Evolutionary conservation across 2,113 vertebrate species (phyloP).

Genomic region (Eudyptes chrysolophus): DNA sequence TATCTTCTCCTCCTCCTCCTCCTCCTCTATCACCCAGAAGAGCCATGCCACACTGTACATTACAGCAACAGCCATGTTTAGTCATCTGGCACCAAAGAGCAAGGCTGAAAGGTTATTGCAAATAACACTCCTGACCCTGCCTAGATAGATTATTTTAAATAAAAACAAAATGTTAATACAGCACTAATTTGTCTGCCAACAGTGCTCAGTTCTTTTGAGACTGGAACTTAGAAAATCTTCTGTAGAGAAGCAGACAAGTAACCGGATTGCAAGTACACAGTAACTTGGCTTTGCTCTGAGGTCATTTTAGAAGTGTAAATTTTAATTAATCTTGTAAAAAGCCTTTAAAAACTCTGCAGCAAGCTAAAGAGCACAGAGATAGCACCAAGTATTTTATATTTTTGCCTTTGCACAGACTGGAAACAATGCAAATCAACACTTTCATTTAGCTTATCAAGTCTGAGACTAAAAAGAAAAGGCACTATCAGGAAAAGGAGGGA

Average conservation of each 20-base stretch:
- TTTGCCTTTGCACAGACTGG: neutral
- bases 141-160: neutral
- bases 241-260: neutral
- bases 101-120: neutral
- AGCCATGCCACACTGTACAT: neutral
- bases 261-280: neutral
- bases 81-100: neutral
- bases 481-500: accelerated
- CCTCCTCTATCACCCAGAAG: neutral
- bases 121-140: neutral
- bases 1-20: neutral
- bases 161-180: neutral
- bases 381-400: neutral
- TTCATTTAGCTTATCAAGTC: neutral
- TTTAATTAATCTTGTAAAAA: neutral
- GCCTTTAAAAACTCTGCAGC: neutral
- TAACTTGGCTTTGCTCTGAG: neutral
- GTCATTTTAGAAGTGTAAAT: neutral
- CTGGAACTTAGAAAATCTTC: neutral
- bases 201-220: neutral
- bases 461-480: neutral
- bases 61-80: neutral
- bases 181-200: slow-evolving; percentile 1
- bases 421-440: neutral
- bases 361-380: neutral